phyloP scores from a whole-genome alignment of 2,113 vertebrate genomes.

The Podilymbus podiceps region DNA sequence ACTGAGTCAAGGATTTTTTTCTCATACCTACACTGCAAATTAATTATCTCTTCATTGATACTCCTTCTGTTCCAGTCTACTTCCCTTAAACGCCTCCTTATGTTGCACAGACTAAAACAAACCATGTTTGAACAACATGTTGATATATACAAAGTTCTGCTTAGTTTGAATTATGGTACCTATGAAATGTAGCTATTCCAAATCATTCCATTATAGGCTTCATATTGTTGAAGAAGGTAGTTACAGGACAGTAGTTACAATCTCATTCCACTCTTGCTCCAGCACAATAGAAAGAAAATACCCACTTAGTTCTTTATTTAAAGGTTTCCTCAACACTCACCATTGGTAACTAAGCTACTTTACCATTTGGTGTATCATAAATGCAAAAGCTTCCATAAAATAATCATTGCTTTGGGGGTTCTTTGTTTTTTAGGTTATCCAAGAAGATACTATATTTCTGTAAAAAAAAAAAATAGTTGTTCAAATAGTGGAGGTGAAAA shows the following conservation, averaged over 20 bases:
- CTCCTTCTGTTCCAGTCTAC: background rate
- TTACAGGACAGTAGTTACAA: background rate
- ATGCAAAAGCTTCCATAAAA: background rate
- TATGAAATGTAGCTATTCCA: background rate
- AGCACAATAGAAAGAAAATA: background rate
- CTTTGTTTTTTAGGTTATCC: background rate
- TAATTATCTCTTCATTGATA: background rate
- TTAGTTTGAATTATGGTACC: background rate
- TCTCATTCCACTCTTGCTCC: background rate
- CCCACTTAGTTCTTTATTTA: background rate
- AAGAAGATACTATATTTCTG: background rate
- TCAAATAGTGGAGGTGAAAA: background rate
- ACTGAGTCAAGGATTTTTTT: background rate
- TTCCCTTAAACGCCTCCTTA: conserved; percentile 5
- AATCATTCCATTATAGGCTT: background rate
- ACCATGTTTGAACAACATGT: background rate
- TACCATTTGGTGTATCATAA: background rate
- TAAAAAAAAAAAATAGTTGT: too few relatives aligned
- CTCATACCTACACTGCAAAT: background rate
- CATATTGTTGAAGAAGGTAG: background rate
- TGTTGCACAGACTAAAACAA: background rate
- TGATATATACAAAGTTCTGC: background rate
- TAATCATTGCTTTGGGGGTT: background rate
- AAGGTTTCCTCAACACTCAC: background rate
- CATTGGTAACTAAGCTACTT: background rate